Evolutionary conservation across 2,797 vertebrate species (phyloP).

Genomic region (Argentina silus): DNA sequence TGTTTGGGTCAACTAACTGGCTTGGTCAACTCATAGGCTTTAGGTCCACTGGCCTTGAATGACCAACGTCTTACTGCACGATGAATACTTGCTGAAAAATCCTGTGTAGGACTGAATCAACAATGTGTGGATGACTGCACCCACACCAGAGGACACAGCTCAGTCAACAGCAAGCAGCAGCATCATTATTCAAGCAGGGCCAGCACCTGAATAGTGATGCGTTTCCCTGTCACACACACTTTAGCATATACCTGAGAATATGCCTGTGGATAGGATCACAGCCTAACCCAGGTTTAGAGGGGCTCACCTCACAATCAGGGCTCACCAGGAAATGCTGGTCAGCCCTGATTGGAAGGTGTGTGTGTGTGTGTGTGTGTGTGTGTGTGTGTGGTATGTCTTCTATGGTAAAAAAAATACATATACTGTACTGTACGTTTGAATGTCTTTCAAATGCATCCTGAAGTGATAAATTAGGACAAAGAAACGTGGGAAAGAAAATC

Average conservation of each 20-base stretch:
- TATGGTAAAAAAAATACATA: neutral
- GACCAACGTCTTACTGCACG: too few relatives aligned
- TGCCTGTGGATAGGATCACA: neutral
- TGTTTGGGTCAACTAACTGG: neutral
- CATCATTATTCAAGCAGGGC: constrained; percentile 50
- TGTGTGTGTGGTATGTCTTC: neutral
- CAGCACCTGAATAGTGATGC: constrained; percentile 45
- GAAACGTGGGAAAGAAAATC: constrained; percentile 61
- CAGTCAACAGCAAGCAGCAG: constrained; percentile 27
- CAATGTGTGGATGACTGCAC: constrained; percentile 26
- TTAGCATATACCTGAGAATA: constrained; percentile 8
- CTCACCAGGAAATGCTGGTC: neutral
- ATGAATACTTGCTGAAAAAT: too few relatives aligned
- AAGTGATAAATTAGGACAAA: constrained; percentile 38
- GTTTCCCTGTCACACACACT: constrained; percentile 17
- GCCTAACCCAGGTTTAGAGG: constrained; percentile 14
- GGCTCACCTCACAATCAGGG: neutral
- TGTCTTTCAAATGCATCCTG: too few relatives aligned
- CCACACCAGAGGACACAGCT: constrained; percentile 43
- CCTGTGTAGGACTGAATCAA: constrained; percentile 31
- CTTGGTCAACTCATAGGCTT: too few relatives aligned
- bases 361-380: too few relatives aligned
- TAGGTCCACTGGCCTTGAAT: too few relatives aligned
- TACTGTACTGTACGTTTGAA: too few relatives aligned
- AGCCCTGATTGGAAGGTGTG: too few relatives aligned